A percentile compares a stretch with the other conserved stretches of the same genome.
These are phyloP conservation scores for Simalia tracyae DNA, from an alignment of 2,797 vertebrate genomes.

Conservation along the genomic window DNA sequence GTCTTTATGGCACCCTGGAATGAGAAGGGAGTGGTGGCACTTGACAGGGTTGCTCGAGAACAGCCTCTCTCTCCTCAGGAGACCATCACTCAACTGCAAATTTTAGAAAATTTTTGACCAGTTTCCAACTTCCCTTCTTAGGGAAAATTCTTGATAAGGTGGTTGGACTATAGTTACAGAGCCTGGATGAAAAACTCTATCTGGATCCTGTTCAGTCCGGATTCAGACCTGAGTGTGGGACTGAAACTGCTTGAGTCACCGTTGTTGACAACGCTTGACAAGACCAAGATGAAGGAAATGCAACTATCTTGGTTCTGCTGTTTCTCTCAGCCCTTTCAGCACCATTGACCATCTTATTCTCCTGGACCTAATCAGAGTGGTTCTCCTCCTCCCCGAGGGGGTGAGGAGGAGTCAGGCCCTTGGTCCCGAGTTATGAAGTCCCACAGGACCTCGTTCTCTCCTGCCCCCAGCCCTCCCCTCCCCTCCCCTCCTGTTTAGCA, in stretches of 20 bases:
- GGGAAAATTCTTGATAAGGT: background rate
- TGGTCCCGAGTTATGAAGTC: too few relatives aligned
- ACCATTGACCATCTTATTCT: background rate
- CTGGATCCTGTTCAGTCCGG: background rate
- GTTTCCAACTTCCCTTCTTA: background rate
- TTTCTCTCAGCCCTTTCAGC: background rate
- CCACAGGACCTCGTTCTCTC: too few relatives aligned
- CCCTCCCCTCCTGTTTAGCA: too few relatives aligned
- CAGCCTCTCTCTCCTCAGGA: background rate
- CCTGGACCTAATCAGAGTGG: background rate
- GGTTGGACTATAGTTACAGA: background rate
- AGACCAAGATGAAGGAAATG: background rate
- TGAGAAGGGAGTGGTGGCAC: too few relatives aligned
- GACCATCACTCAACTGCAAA: background rate
- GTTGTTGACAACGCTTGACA: background rate
- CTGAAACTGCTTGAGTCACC: background rate
- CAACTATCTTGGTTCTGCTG: background rate
- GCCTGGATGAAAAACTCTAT: background rate
- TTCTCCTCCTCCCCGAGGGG: too few relatives aligned
- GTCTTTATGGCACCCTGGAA: background rate
- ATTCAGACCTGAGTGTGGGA: background rate
- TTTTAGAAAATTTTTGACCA: background rate
- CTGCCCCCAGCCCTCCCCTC: too few relatives aligned
- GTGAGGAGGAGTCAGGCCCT: too few relatives aligned
- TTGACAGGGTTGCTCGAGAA: background rate